These are phyloP conservation scores for Cephalophus harveyi DNA, from an alignment of 2,113 vertebrate species.

Conservation along the genomic window DNA sequence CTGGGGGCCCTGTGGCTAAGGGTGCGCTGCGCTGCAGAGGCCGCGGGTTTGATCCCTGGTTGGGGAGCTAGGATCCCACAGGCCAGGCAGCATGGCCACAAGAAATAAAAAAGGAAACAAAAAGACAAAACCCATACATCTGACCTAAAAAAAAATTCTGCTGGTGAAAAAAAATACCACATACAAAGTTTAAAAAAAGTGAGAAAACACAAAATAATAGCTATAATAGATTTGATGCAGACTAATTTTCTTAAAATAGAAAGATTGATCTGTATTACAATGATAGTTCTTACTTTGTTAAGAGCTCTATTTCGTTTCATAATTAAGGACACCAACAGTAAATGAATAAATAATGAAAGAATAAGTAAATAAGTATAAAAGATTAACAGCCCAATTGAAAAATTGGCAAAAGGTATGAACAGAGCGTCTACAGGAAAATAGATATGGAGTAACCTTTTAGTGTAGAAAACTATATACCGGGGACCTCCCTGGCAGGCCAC, in stretches of 20 bases:
- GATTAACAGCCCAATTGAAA: neutral
- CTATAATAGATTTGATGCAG: rapidly evolving
- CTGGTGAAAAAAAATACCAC: neutral
- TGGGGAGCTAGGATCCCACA: neutral
- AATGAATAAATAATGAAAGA: neutral
- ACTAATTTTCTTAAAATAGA: neutral
- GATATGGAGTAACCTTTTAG: neutral
- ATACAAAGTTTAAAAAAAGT: neutral
- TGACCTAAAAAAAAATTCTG: neutral
- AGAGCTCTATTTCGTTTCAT: neutral
- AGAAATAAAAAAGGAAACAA: neutral
- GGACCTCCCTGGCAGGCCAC: neutral
- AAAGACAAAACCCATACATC: neutral
- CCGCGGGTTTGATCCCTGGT: neutral
- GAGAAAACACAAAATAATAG: neutral
- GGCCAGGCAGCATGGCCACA: neutral
- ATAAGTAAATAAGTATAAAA: neutral
- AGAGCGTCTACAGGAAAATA: neutral
- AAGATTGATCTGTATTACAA: rapidly evolving
- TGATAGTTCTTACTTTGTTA: too few species aligned
- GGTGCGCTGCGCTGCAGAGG: neutral
- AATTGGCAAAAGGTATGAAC: neutral
- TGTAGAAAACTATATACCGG: neutral
- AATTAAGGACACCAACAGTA: neutral
- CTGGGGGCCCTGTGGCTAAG: neutral